Evolutionary conservation across 1,140 invertebrate species (phyloP), one percentile per base, ranked within the genome.

Genomic region (Heterodera schachtii): DNA sequence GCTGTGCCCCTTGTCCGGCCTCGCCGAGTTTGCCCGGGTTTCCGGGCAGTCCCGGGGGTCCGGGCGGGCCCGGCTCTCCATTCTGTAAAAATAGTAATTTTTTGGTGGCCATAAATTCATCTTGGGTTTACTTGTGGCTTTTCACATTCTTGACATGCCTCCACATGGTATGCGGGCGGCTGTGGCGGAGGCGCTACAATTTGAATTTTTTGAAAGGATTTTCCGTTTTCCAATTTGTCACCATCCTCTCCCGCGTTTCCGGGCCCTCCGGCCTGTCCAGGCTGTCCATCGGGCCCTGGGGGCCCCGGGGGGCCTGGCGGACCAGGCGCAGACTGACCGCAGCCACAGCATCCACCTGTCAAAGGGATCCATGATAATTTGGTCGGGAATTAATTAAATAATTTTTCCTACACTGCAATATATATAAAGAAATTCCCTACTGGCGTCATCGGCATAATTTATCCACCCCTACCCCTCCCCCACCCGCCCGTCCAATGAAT

Each of bases 161-260:
- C 74, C 1, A 75, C 74, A 43, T 75, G 57, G 8, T 57, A 66
- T 52, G 74, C 52, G n/a, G 74, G 74, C 7, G 44, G 74, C 16
- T 57, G 74, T 16, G 74, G 74, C 1, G 47, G 74, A 75, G 74
- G 57, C 57, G 57, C 57, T 60, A 19, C 19, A 16, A 16, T 13
- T 60, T 60, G 19, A 11, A 60, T 16, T 8, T 16, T 16, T 52
- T 16, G 7, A n/a, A 60, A 21, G 3, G 46, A 46, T 75, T 75
- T 49, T 16, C 2, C 43, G 21, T 47, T 57, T 11, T 49, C 3
- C 43, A 8, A 75, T 75, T 75, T 31, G 21, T n/a, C 57, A 75
- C 74, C 74, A 75, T 75, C 74, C 46, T 75, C 52, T 75, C 74
- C 74, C 3, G 74, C 46, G 43, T 57, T 75, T 75, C 74, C 74